Evolutionary conservation across 2,113 vertebrate species (phyloP).

Genomic region (Cricetomys ansorgei): DNA sequence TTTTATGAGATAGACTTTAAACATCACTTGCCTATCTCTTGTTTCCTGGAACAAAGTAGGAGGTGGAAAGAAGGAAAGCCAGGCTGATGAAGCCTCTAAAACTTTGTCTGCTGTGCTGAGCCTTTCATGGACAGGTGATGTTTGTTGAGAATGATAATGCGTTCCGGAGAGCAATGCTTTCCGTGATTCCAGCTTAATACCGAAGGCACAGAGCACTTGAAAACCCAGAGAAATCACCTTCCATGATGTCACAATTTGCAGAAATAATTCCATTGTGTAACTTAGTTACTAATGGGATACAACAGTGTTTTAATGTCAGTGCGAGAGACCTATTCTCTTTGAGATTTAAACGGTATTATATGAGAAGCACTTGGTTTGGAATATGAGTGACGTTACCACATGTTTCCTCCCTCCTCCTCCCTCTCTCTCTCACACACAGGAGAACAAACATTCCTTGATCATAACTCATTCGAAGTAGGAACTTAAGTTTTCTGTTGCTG

Average conservation of each 20-base stretch:
- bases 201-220: not conserved
- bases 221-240: not conserved
- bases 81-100: not conserved
- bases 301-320: not conserved
- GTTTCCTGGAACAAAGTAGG: not conserved
- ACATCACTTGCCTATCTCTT: not conserved
- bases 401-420: too few relatives aligned
- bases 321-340: not conserved
- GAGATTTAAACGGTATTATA: not conserved
- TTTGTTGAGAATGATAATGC: not conserved
- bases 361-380: not conserved
- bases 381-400: not conserved
- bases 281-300: not conserved
- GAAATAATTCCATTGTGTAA: not conserved
- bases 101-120: not conserved
- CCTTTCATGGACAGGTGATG: not conserved
- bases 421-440: not conserved
- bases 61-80: not conserved
- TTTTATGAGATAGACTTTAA: not conserved
- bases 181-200: not conserved
- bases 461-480: not conserved
- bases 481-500: constrained; percentile 3
- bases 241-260: not conserved
- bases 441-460: not conserved
- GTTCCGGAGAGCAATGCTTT: not conserved